These are phyloP conservation scores for Selenia dentaria DNA, from an alignment of 2,888 invertebrate species.

Conservation along the genomic window DNA sequence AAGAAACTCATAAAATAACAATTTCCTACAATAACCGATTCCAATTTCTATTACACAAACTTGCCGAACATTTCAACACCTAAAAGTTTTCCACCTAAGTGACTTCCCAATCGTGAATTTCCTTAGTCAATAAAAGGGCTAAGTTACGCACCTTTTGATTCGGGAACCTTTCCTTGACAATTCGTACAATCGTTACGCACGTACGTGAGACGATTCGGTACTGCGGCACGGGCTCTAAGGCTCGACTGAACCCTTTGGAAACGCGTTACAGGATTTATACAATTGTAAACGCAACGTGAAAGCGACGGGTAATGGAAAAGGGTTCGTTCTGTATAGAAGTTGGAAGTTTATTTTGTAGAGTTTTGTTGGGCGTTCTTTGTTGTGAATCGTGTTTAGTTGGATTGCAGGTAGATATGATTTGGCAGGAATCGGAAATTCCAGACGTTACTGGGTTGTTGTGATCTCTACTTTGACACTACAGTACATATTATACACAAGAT, in stretches of 20 bases:
- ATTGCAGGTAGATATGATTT: neutral
- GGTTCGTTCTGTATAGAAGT: constrained; percentile 20
- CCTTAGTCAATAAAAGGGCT: constrained; percentile 25
- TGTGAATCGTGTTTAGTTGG: constrained; percentile 2
- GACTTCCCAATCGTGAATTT: constrained; percentile 20
- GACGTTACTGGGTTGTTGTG: no score
- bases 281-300: constrained; percentile 30
- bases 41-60: neutral
- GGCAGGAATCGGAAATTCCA: neutral
- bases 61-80: constrained; percentile 13
- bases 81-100: constrained; percentile 17
- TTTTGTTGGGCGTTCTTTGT: constrained; percentile 13
- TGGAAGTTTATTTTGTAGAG: constrained; percentile 14
- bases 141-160: constrained; percentile 27
- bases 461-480: no score
- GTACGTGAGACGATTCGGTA: constrained; percentile 31
- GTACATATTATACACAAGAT: no score
- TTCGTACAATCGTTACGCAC: constrained; percentile 30
- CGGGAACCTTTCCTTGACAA: constrained; percentile 17
- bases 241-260: constrained; percentile 6
- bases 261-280: constrained; percentile 29
- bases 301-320: constrained; percentile 31
- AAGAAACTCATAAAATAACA: neutral
- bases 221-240: neutral
- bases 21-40: neutral